phyloP scores from a whole-genome alignment of 2,888 invertebrate genomes.

The Oscheius myriophilus region DNA sequence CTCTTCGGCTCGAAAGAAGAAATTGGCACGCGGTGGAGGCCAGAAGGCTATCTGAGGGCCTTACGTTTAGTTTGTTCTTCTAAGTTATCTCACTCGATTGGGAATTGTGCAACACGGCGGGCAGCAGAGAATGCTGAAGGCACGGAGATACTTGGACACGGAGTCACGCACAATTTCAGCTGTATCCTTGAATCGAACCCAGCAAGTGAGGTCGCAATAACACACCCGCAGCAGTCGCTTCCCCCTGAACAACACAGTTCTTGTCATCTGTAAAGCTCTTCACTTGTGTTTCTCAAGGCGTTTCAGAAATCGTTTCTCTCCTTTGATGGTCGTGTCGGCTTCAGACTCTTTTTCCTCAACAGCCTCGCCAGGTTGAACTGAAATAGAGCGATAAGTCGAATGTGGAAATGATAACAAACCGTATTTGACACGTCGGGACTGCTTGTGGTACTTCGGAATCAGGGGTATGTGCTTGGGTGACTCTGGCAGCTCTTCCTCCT shows the following conservation, averaged over 20 bases:
- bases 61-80: background rate
- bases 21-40: conserved; percentile 59
- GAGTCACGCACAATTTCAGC: conserved; percentile 12
- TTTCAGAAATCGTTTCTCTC: conserved; percentile 37
- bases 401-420: too few species aligned
- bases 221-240: conserved; percentile 32
- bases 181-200: conserved; percentile 11
- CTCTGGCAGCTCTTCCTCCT: too few species aligned
- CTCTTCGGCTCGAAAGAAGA: conserved; percentile 47
- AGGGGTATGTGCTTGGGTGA: too few species aligned
- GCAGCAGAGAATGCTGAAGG: conserved; percentile 41
- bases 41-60: conserved; percentile 51
- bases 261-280: too few species aligned
- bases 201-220: conserved; percentile 30
- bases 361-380: too few species aligned
- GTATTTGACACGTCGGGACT: too few species aligned
- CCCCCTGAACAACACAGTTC: conserved; percentile 7
- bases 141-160: conserved; percentile 31
- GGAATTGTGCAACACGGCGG: conserved; percentile 46
- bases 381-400: too few species aligned
- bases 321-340: conserved; percentile 34
- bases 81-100: conserved; percentile 18
- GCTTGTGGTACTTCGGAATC: too few species aligned
- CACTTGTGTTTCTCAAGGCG: conserved; percentile 39
- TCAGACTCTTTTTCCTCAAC: too few species aligned